Base-by-base conservation (phyloP, 2,797 vertebrate genomes). In the Epinephelus malabaricus region DNA sequence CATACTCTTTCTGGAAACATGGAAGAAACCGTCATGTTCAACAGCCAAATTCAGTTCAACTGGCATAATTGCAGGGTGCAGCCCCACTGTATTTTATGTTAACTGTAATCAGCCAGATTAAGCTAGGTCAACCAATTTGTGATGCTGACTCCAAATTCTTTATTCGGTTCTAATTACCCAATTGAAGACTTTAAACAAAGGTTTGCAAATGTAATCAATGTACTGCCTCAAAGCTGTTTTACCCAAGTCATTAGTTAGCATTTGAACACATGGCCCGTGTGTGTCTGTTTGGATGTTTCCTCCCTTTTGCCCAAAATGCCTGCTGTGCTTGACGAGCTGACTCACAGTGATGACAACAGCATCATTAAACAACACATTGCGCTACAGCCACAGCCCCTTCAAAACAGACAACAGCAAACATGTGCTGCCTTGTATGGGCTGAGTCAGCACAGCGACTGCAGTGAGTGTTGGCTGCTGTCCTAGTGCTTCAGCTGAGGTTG, bases 391-490 rank as follows among this genome's bases (percentile, higher is more conserved):
- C 54, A 71, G 12, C 53, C 59, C 55, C 46, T 43, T 54, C 54
- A 23, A 21, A 50, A 61, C 53, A 62, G 69, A 63, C 54, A 59
- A 51, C 23, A 53, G 18, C 19, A 12, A 59, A 69, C 81, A 73
- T 77, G 82, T 71, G 65, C 56, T 66, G 10, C 40, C 11, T 10
- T 43, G 43, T 51, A 25, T 23, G 71, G 15, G 82, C 76, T 89
- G 87, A 91, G 78, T 91, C 69, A 84, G 87, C 86, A 19, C 62
- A 59, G 63, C 65, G 9, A 53, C 73, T 86, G 73, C 61, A 76
- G 71, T 23, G 54, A 69, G 23, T 61, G 51, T 71, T 86, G 82
- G 81, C 86, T 79, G 74, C 82, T 46, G 71, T 85, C 76, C 84
- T 19, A 56, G 49, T 55, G 30, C 70, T 79, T 81, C 51, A 69